Evolutionary conservation across 2,797 vertebrate species (phyloP).

Genomic region (Rhodeus uyekii): DNA sequence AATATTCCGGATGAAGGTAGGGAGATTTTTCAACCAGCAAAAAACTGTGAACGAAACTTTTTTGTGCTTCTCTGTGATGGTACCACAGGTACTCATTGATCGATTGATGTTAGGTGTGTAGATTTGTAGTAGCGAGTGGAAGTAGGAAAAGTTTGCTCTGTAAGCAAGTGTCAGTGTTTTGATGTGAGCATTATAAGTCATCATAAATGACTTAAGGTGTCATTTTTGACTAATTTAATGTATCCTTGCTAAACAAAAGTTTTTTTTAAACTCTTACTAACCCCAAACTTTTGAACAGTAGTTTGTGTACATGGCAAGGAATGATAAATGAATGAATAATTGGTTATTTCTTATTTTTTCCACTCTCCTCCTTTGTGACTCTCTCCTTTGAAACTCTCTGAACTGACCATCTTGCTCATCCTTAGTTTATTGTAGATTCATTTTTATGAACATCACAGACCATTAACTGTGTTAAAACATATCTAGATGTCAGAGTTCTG

Average conservation of each 20-base stretch:
- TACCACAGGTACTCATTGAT: too few species aligned
- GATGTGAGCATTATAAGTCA: too few species aligned
- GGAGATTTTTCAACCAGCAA: too few species aligned
- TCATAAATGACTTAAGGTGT: background rate
- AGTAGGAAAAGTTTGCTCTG: too few species aligned
- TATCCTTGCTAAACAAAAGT: background rate
- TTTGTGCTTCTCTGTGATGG: too few species aligned
- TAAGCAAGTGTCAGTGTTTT: too few species aligned
- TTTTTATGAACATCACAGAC: conserved; percentile 5
- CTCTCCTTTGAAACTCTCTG: background rate
- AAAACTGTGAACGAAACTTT: too few species aligned
- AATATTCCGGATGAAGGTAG: too few species aligned
- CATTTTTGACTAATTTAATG: background rate
- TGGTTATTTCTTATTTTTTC: background rate
- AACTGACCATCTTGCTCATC: background rate
- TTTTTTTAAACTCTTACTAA: background rate
- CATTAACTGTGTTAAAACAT: conserved; percentile 15
- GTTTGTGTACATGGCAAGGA: background rate
- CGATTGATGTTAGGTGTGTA: too few species aligned
- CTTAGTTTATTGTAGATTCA: background rate
- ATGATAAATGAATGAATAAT: background rate
- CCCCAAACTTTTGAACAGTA: background rate
- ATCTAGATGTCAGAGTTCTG: background rate
- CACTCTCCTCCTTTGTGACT: background rate
- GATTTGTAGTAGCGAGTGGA: too few species aligned